Conservation (phyloP, 2,113 vertebrate species). For the Oreochromis tanganicae region DNA sequence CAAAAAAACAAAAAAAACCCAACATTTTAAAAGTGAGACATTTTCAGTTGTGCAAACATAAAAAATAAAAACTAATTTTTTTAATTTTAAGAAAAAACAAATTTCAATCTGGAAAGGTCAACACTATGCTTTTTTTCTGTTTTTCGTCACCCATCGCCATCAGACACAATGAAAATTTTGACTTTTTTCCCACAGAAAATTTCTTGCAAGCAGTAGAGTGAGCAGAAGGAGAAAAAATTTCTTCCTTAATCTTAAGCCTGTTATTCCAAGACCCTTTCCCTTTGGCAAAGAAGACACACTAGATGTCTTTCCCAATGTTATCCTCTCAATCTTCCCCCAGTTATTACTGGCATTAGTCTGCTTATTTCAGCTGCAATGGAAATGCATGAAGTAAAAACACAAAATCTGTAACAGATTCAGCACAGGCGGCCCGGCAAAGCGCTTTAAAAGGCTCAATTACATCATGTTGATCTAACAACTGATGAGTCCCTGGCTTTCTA, state of each 20-base stretch:
- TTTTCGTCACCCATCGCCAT: neutral
- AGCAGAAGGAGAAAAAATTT: constrained; percentile 47
- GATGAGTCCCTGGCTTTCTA: neutral
- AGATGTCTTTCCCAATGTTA: constrained; percentile 47
- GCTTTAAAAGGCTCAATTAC: constrained; percentile 4
- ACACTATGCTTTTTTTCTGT: neutral
- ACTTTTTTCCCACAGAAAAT: constrained; percentile 19
- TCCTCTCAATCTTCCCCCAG: constrained; percentile 52
- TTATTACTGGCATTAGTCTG: constrained; percentile 56
- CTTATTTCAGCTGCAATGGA: constrained; percentile 49
- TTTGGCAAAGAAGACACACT: constrained; percentile 42
- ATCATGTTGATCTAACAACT: neutral
- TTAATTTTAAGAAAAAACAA: neutral
- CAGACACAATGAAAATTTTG: constrained; percentile 30
- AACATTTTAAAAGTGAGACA: neutral
- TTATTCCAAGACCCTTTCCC: constrained; percentile 41
- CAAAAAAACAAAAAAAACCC: neutral
- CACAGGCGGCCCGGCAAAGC: neutral
- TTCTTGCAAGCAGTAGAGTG: constrained; percentile 15
- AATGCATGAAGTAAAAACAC: constrained; percentile 11
- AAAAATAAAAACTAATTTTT: neutral
- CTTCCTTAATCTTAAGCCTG: constrained; percentile 44
- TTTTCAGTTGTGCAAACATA: neutral
- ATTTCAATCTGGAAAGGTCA: constrained; percentile 11
- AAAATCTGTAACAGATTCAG: constrained; percentile 4